Conservation (phyloP, 2,113 vertebrate genomes). For the Lucifuga dentata region DNA sequence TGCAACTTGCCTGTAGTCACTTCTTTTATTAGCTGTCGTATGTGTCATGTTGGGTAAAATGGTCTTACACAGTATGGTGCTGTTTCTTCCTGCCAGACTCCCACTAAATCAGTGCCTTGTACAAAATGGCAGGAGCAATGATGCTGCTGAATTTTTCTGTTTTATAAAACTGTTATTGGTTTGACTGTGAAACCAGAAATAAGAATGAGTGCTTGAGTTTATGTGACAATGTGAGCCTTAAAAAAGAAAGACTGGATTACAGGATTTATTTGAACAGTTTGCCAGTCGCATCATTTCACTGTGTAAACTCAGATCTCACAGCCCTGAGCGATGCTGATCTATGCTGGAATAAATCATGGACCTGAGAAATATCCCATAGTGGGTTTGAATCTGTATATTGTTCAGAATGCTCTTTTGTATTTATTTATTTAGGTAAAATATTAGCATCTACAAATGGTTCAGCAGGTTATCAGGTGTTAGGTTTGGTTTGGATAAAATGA, state of each 20-base stretch:
- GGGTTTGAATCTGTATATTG: no score
- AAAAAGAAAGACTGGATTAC: constrained; percentile 7
- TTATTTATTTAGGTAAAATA: background rate
- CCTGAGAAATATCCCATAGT: no score
- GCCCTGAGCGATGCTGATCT: background rate
- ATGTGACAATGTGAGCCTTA: background rate
- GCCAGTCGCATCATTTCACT: background rate
- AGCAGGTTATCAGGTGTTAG: background rate
- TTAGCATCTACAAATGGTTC: background rate
- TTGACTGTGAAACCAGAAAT: constrained; percentile 32
- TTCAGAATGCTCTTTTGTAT: background rate
- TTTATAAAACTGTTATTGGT: background rate
- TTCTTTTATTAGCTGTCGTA: constrained; percentile 2
- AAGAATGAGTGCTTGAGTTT: constrained; percentile 13
- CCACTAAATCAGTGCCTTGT: constrained; percentile 55
- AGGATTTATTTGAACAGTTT: constrained; percentile 29
- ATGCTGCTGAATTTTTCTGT: constrained; percentile 13
- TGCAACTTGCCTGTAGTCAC: background rate
- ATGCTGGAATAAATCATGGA: constrained; percentile 58
- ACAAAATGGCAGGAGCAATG: constrained; percentile 23
- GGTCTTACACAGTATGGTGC: background rate
- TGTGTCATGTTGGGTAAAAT: constrained; percentile 5
- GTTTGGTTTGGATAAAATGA: background rate
- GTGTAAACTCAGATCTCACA: constrained; percentile 12
- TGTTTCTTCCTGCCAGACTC: background rate